These are phyloP conservation scores for Alviniconcha strummeri DNA, from an alignment of 2,888 invertebrate species.

Conservation along the genomic window DNA sequence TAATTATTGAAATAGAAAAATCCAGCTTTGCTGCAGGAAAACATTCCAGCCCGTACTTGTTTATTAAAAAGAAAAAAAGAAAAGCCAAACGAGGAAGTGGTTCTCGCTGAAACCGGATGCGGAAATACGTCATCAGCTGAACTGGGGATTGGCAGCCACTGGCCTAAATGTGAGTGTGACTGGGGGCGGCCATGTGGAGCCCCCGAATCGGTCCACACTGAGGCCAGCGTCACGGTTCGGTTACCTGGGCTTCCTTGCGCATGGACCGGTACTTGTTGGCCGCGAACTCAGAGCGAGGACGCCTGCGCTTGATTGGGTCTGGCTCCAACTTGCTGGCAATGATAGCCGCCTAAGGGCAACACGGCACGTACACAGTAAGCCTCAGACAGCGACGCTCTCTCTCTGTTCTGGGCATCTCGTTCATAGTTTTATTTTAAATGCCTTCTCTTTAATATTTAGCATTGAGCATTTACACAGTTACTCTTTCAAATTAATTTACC, in stretches of 20 bases:
- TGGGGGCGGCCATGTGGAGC: too few relatives aligned
- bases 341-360: constrained; percentile 58
- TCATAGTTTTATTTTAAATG: not conserved
- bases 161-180: not conserved
- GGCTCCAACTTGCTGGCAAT: constrained; percentile 64
- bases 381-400: not conserved
- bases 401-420: not conserved
- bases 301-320: constrained; percentile 48
- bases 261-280: constrained; percentile 49
- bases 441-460: not conserved
- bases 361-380: constrained; percentile 21
- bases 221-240: not conserved
- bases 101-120: too few relatives aligned
- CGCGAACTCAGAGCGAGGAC: constrained; percentile 61
- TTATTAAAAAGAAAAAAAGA: too few relatives aligned
- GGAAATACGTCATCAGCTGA: too few relatives aligned
- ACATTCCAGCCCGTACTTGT: too few relatives aligned
- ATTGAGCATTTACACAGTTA: too few relatives aligned
- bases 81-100: too few relatives aligned
- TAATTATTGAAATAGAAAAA: too few relatives aligned
- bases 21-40: too few relatives aligned
- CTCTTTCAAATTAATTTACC: too few relatives aligned
- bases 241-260: constrained; percentile 31
- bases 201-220: not conserved
- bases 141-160: not conserved